A percentile compares a stretch with the other conserved stretches of the same genome.
phyloP scores from a whole-genome alignment of 2,113 vertebrate species.

The Apaloderma vittatum region DNA sequence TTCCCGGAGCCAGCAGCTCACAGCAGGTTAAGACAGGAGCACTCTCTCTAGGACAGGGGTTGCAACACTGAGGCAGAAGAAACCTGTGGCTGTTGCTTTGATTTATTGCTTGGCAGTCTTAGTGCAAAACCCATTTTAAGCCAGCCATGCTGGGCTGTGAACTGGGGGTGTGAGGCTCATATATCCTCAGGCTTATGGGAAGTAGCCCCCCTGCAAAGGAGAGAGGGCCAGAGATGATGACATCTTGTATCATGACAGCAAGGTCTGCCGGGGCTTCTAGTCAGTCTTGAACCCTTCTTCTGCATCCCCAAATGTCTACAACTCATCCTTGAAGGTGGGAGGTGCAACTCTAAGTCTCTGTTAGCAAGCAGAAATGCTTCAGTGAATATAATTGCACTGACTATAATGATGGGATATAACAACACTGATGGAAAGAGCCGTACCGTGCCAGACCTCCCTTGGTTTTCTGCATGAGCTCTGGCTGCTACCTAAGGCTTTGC shows the following conservation, averaged over 20 bases:
- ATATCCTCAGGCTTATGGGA: not conserved
- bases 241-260: not conserved
- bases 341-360: not conserved
- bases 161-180: accelerated
- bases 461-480: not conserved
- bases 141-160: not conserved
- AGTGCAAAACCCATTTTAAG: not conserved
- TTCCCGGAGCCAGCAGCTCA: not conserved
- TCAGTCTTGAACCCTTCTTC: not conserved
- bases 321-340: not conserved
- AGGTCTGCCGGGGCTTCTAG: not conserved
- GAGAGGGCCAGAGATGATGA: not conserved
- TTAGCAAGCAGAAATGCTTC: not conserved
- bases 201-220: not conserved
- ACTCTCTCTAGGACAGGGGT: not conserved
- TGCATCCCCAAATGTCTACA: not conserved
- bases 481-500: not conserved
- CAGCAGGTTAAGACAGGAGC: not conserved
- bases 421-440: not conserved
- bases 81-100: not conserved
- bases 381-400: not conserved
- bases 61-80: not conserved
- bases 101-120: not conserved
- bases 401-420: not conserved
- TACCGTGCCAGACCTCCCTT: not conserved